Evolutionary conservation across 2,888 invertebrate species (phyloP).

Genomic region (Zygaena filipendulae): DNA sequence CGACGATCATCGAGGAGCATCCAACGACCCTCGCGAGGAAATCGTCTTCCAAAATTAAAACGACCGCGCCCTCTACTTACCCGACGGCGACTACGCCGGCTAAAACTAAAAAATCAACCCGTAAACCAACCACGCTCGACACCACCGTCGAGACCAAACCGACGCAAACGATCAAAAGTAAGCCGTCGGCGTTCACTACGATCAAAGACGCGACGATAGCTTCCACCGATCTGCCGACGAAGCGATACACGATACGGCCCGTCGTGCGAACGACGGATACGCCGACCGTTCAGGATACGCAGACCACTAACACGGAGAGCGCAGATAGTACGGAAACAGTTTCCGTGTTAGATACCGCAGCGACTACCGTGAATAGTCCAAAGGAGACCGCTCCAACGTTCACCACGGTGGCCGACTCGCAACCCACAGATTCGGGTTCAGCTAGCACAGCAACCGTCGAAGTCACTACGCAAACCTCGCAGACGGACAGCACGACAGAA

Average conservation of each 20-base stretch:
- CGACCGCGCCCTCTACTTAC: conserved; percentile 41
- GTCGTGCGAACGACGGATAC: conserved; percentile 47
- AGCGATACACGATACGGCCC: conserved; percentile 65
- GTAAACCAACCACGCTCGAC: conserved; percentile 38
- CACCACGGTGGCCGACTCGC: conserved; percentile 40
- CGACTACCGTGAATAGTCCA: conserved; percentile 36
- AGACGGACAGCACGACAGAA: conserved; percentile 44
- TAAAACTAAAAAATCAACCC: conserved; percentile 47
- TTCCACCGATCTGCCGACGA: conserved; percentile 51
- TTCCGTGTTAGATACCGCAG: conserved; percentile 38
- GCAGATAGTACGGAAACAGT: conserved; percentile 64
- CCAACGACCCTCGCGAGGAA: conserved; percentile 48
- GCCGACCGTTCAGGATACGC: conserved; percentile 50
- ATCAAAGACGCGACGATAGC: conserved; percentile 32
- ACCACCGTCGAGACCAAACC: conserved; percentile 42
- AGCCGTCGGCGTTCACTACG: conserved; percentile 29
- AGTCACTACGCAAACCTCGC: conserved; percentile 29
- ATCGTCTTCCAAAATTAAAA: conserved; percentile 48
- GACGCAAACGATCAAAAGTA: conserved; percentile 38
- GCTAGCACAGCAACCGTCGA: conserved; percentile 44
- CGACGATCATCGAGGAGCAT: conserved; percentile 45
- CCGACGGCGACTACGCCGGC: conserved; percentile 43
- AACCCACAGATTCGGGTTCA: conserved; percentile 41
- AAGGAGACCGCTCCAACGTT: conserved; percentile 39
- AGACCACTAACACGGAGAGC: conserved; percentile 50